Evolutionary conservation across 2,888 invertebrate genomes (phyloP), one percentile per base, ranked within the genome.

Genomic region (Uropetala carovei): DNA sequence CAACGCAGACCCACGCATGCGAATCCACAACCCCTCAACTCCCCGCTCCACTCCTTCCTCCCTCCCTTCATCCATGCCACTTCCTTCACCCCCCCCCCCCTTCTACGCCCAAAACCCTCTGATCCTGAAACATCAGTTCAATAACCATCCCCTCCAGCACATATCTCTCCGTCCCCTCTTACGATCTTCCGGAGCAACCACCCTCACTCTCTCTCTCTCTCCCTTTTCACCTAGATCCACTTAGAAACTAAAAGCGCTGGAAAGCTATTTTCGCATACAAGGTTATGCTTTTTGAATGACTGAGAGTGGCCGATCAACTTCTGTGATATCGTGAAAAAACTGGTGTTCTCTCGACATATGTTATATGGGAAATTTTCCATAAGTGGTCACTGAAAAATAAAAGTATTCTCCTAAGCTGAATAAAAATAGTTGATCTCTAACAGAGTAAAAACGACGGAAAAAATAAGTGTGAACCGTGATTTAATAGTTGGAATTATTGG

Each of bases 231-330:
- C 89, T 89, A 89, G 60, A 89, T 89, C 89, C 89, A 89, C 89
- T 89, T 89, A 89, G 89, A 43, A 64, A 64, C 64, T 89, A 64
- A 89, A 89, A 89, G 89, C 64, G 64, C 64, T 64, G 64, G 89
- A 89, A 89, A 89, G 89, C 89, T 89, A 89, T 64, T 89, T 64
- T 68, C 68, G 89, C 89, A 89, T 89, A 89, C 89, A 89, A 89
- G 89, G 89, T 89, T 89, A 89, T 89, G 89, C 89, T 89, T 89
- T 89, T 89, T 60, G 89, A 89, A 89, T 89, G 64, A 60, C 86
- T 43, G 9, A 64, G 89, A 89, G 89, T 89, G 89, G 89, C 60
- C 89, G 89, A 89, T 89, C 89, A 64, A 64, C 68, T 64, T 43
- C 43, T 60, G 89, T 43, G 89, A 27, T 89, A 56, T 64, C 27